Base-by-base conservation (phyloP, 2,797 vertebrate species). In the Microchirus variegatus region DNA sequence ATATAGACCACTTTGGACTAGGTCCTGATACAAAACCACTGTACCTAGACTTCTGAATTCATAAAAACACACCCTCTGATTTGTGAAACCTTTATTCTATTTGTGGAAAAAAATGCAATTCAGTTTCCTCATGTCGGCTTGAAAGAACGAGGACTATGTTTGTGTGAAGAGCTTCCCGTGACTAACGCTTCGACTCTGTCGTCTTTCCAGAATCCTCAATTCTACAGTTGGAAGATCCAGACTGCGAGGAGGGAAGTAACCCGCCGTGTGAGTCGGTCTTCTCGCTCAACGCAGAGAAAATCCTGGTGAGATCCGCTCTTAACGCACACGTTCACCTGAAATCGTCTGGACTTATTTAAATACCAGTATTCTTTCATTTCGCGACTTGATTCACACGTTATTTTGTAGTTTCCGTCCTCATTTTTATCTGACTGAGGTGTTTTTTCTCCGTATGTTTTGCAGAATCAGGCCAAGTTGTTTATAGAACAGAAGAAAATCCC, bases 401-500 rank as follows among this genome's bases (percentile, higher is more conserved):
- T 77, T 47, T 42, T 7, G 11, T n/a, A 15, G 9, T 15, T 17
- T 53, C 36, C 40, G n/a, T n/a, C 67, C 10, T 15, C 18, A 13
- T 51, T n/a, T 43, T 12, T 8, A 44, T 38, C 8, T 17, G 2
- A n/a, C 10, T 42, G 13, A 14, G 13, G 16, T 67, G 15, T 16
- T 61, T 45, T 84, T 75, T 48, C 10, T 63, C 11, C 42, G 11
- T 7, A 9, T 69, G 45, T 70, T 19, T 90, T 80, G 59, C 91
- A 99, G 98, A 97, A 90, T 81, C 97, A 99, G 82, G 97, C 97
- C 9, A 98, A 95, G 87, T 67, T 95, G 70, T 93, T 99, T 73
- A 95, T 96, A 53, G 95, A 98, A 60, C 96, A 97, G 75, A 98
- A 94, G 67, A 95, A 95, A 81, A 95, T 99, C 84, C 97, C 97